phyloP scores from a whole-genome alignment of 92 coral and sea anemone genomes.

The Phymanthus crucifer region DNA sequence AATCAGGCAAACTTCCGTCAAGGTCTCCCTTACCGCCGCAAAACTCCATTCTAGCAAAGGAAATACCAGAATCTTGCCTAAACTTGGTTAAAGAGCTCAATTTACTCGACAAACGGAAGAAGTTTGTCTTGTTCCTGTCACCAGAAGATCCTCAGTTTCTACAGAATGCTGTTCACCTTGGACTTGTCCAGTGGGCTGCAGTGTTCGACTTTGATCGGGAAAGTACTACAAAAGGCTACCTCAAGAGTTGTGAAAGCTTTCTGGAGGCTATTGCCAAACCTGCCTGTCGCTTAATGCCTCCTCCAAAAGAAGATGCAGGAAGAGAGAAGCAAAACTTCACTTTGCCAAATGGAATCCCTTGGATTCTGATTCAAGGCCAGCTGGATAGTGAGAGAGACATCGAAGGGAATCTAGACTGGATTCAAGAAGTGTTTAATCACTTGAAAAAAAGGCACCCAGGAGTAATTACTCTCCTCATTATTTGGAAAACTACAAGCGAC shows the following conservation, averaged over 20 bases:
- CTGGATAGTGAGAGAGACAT: slow-evolving; percentile 38
- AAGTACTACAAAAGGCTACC: slow-evolving; percentile 44
- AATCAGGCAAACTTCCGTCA: slow-evolving; percentile 23
- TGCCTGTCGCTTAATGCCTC: slow-evolving; percentile 68
- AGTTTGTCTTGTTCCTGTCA: slow-evolving; percentile 58
- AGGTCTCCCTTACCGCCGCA: slow-evolving; percentile 10
- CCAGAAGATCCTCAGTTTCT: slow-evolving; percentile 36
- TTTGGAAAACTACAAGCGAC: slow-evolving; percentile 44
- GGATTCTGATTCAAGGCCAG: slow-evolving; percentile 64
- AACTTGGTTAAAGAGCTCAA: slow-evolving; percentile 39
- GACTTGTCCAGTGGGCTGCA: slow-evolving; percentile 62
- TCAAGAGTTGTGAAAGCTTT: slow-evolving; percentile 41
- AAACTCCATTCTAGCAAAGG: slow-evolving; percentile 8
- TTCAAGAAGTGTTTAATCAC: slow-evolving; percentile 39
- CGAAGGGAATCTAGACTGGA: slow-evolving; percentile 48
- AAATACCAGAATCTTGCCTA: slow-evolving; percentile 25
- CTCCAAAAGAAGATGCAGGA: slow-evolving; percentile 28
- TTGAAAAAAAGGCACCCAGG: slow-evolving; percentile 40
- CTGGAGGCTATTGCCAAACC: slow-evolving; percentile 45
- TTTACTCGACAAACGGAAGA: slow-evolving; percentile 51
- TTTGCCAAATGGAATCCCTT: slow-evolving; percentile 61
- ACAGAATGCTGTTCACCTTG: slow-evolving; percentile 41
- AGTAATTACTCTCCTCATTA: slow-evolving; percentile 48
- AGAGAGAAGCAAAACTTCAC: slow-evolving; percentile 16
- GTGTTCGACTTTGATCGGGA: slow-evolving; percentile 65